phyloP scores from a whole-genome alignment of 2,888 invertebrate species.

The Dione juno region DNA sequence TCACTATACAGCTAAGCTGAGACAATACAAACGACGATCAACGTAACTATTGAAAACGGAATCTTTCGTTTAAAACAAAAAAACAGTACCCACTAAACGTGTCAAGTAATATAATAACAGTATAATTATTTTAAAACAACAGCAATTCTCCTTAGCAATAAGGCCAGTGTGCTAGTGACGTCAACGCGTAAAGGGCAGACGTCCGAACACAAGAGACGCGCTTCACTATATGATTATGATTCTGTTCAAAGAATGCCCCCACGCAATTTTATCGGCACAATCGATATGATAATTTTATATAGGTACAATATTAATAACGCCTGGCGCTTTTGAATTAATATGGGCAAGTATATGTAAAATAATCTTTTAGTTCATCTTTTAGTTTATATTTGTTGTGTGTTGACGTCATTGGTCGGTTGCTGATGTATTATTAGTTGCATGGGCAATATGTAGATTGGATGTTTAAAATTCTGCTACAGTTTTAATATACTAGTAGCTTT shows the following conservation, averaged over 20 bases:
- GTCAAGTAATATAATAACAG: neutral
- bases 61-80: neutral
- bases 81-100: neutral
- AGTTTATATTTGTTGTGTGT: constrained; percentile 6
- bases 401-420: neutral
- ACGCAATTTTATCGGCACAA: constrained; percentile 30
- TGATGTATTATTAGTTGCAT: constrained; percentile 13
- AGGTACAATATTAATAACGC: constrained; percentile 7
- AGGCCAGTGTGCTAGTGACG: constrained; percentile 34
- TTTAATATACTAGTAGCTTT: neutral
- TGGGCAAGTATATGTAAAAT: constrained; percentile 2
- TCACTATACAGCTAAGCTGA: neutral
- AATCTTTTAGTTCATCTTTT: neutral
- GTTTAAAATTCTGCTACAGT: constrained; percentile 4
- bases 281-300: constrained; percentile 27
- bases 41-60: neutral
- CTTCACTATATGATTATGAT: constrained; percentile 33
- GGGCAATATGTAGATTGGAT: neutral
- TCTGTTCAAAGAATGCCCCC: constrained; percentile 26
- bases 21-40: neutral
- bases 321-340: constrained; percentile 8
- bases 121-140: neutral
- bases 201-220: constrained; percentile 39
- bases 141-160: constrained; percentile 2
- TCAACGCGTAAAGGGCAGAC: constrained; percentile 38